Base-by-base conservation (phyloP, 2,113 vertebrate genomes). In the Bagarius yarrelli region DNA sequence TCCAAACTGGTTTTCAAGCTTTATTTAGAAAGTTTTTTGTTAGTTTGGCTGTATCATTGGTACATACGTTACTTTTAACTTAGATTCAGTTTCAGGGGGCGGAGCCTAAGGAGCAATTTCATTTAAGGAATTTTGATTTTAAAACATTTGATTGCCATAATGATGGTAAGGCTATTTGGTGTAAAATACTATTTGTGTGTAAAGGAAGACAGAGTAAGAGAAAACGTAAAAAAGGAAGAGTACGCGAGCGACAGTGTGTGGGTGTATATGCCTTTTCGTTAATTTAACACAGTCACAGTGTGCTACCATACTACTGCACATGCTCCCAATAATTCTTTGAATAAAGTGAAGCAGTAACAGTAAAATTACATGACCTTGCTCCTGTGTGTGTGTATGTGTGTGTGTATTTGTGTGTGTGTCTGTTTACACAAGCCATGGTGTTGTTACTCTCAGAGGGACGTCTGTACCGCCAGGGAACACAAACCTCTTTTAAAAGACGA, bases 401-500 rank as follows among this genome's bases (percentile, higher is more conserved):
- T 60, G 57, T 60, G 57, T 60, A 8, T 60, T 23, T 60, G 13
- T 60, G 59, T 60, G 57, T 59, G 66, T 69, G 40, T 47, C 5
- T 69, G 36, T 50, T 6, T 50, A 18, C 40, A 50, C 11, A 69
- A 44, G 34, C 12, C 1, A 21, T 15, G 36, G 36, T 69, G 64
- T 27, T 18, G 40, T 50, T n/a, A 70, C 40, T 16, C n/a, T 70
- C 67, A 12, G 25, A 47, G 52, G 25, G 47, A 53, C 47, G n/a
- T 19, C 69, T 52, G 47, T 19, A 53, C 47, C 8, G n/a, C 69
- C 16, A 16, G 18, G 47, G n/a, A 52, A 71, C 25, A 52, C 47
- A 52, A 52, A 71, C 69, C 34, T 56, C 53, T 56, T 34, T 74
- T 56, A 52, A 74, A 36, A 74, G 69, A 57, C 30, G 52, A 57